Percentiles rank a stretch among this genome's conserved stretches.
phyloP scores from a whole-genome alignment of 2,888 invertebrate species.

The Eubasilissa splendida region DNA sequence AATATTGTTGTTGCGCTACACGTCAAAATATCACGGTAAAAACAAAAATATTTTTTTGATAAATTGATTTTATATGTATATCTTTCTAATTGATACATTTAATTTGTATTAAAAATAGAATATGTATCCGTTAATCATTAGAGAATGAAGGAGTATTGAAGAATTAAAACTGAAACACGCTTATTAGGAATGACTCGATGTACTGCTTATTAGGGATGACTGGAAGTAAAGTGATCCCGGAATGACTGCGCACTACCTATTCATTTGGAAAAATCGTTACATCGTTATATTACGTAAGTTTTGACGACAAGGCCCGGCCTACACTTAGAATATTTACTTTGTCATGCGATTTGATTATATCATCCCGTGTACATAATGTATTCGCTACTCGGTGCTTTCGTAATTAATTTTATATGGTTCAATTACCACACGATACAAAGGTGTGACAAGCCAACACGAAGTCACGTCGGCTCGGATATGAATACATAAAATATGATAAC shows the following conservation, averaged over 20 bases:
- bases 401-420: constrained; percentile 57
- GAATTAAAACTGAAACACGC: no score
- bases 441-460: constrained; percentile 50
- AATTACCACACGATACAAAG: constrained; percentile 53
- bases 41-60: no score
- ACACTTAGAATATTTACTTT: constrained; percentile 37
- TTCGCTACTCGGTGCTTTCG: constrained; percentile 46
- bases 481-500: constrained; percentile 53
- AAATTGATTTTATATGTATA: no score
- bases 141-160: background rate
- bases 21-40: no score
- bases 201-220: background rate
- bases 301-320: background rate
- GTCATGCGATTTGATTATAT: constrained; percentile 49
- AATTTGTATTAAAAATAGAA: no score
- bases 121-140: constrained; percentile 12
- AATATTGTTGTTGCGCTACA: no score
- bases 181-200: background rate
- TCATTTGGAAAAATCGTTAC: background rate
- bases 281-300: constrained; percentile 5
- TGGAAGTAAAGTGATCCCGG: background rate
- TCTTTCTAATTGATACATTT: no score
- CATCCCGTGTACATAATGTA: constrained; percentile 39
- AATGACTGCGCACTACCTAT: background rate
- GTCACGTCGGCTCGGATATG: constrained; percentile 50